Evolutionary conservation across 1,140 invertebrate species (phyloP).

Genomic region (Scaptomyza hsui): DNA sequence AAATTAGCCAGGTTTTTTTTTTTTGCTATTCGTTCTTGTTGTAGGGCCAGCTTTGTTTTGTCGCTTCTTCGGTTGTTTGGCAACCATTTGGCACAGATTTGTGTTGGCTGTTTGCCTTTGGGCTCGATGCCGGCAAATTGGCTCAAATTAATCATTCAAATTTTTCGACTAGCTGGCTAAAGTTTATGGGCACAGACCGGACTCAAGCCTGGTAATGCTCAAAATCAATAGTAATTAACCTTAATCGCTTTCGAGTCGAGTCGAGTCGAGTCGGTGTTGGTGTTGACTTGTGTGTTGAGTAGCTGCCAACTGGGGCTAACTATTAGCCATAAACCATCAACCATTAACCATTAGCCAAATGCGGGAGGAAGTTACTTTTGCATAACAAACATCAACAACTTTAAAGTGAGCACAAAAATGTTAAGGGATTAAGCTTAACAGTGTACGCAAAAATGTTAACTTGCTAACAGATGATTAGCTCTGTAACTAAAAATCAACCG

Average conservation of each 20-base stretch:
- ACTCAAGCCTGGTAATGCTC: slow-evolving; percentile 29
- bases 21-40: slow-evolving; percentile 19
- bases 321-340: not conserved
- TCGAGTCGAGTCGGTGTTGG: no score
- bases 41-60: slow-evolving; percentile 37
- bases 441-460: no score
- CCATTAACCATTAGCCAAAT: slow-evolving; percentile 6
- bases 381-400: not conserved
- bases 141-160: slow-evolving; percentile 77
- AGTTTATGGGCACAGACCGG: slow-evolving; percentile 17
- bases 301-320: slow-evolving; percentile 27
- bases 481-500: no score
- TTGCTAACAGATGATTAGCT: no score
- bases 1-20: slow-evolving; percentile 64
- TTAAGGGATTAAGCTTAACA: no score
- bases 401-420: not conserved
- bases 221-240: slow-evolving; percentile 82
- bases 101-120: slow-evolving; percentile 27
- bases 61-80: slow-evolving; percentile 38
- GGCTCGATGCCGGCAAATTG: slow-evolving; percentile 46
- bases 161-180: slow-evolving; percentile 57
- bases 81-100: slow-evolving; percentile 76
- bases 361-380: not conserved
- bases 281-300: slow-evolving; percentile 40
- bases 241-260: slow-evolving; percentile 52